Conservation (phyloP, 2,797 vertebrate species). For the Champsocephalus esox region DNA sequence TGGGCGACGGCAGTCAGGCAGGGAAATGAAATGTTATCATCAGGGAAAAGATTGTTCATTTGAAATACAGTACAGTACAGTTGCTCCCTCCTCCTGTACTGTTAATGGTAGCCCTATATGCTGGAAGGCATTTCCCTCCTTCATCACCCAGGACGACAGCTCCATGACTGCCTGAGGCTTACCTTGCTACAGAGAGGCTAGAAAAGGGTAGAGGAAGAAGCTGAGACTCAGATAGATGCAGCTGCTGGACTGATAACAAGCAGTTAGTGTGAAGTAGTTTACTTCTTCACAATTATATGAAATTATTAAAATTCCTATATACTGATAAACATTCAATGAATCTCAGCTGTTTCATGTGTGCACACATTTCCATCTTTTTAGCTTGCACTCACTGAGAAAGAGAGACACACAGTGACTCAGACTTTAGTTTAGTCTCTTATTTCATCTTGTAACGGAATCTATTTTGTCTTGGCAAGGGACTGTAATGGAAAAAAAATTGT, state of each 20-base stretch:
- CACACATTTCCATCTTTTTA: conserved; percentile 36
- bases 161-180: conserved; percentile 63
- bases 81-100: conserved; percentile 42
- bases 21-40: conserved; percentile 68
- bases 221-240: conserved; percentile 16
- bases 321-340: conserved; percentile 30
- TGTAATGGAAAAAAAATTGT: conserved; percentile 8
- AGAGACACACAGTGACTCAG: conserved; percentile 16
- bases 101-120: conserved; percentile 53
- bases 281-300: conserved; percentile 33
- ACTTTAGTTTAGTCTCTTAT: conserved; percentile 10
- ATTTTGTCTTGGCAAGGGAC: conserved; percentile 7
- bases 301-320: conserved; percentile 28
- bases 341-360: conserved; percentile 25
- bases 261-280: conserved; percentile 35
- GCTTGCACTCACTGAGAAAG: conserved; percentile 13
- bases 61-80: conserved; percentile 53
- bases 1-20: conserved; percentile 57
- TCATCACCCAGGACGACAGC: conserved; percentile 61
- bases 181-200: conserved; percentile 46
- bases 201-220: conserved; percentile 25
- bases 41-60: conserved; percentile 71
- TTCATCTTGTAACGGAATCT: conserved; percentile 13
- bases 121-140: conserved; percentile 61
- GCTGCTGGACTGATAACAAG: conserved; percentile 40